phyloP scores from a whole-genome alignment of 2,797 vertebrate genomes.

The Gymnoscopelus braueri region DNA sequence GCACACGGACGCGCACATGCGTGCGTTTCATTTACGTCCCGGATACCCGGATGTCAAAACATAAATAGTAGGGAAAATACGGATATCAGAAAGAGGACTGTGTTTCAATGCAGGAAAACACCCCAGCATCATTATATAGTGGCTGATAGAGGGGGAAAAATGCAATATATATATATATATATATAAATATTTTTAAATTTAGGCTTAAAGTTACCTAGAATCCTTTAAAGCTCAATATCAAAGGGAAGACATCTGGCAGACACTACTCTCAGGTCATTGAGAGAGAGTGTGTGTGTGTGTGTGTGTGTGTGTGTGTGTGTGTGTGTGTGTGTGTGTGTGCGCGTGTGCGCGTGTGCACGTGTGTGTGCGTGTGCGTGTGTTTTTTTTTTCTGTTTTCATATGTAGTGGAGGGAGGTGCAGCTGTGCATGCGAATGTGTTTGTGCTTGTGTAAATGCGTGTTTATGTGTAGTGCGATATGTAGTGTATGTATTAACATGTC shows the following conservation, averaged over 20 bases:
- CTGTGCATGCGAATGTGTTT: neutral
- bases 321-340: slow-evolving; percentile 21
- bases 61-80: no score
- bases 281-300: slow-evolving; percentile 23
- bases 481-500: no score
- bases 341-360: slow-evolving; percentile 15
- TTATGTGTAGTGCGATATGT: slow-evolving; percentile 12
- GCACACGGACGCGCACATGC: no score
- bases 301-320: slow-evolving; percentile 3
- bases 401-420: neutral
- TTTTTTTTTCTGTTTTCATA: neutral
- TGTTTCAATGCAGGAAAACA: no score
- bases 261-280: slow-evolving; percentile 33
- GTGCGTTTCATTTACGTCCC: no score
- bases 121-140: no score
- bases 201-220: no score
- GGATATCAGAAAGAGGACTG: no score
- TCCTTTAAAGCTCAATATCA: slow-evolving; percentile 24
- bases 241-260: slow-evolving; percentile 6
- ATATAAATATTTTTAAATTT: no score
- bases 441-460: neutral
- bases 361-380: slow-evolving; percentile 8
- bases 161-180: no score
- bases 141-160: no score
- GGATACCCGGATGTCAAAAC: no score